These are phyloP conservation scores for Magallana angulata DNA, from an alignment of 1,140 invertebrate species.

Conservation along the genomic window DNA sequence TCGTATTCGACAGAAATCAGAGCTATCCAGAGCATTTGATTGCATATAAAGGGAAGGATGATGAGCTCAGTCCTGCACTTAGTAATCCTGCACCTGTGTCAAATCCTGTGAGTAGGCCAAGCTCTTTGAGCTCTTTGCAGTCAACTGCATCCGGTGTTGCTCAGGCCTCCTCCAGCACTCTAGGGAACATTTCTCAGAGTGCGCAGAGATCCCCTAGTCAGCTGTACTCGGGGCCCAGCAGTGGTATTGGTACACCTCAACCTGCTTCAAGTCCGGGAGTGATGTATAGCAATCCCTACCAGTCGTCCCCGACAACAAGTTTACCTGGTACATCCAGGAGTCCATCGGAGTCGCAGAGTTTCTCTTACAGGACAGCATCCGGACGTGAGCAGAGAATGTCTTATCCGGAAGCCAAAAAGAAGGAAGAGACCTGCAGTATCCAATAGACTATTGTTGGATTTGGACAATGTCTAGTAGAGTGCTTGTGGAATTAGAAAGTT, in stretches of 20 bases:
- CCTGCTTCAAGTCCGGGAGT: not conserved
- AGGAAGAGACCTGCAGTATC: not conserved
- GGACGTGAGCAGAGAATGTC: not conserved
- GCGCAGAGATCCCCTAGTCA: not conserved
- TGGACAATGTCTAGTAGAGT: no score
- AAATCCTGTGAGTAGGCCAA: not conserved
- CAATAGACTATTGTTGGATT: not conserved
- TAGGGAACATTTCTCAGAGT: not conserved
- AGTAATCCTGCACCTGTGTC: not conserved
- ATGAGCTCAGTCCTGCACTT: not conserved
- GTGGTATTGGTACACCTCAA: not conserved
- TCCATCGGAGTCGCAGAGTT: not conserved
- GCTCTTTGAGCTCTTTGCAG: not conserved
- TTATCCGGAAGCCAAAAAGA: not conserved
- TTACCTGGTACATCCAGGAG: not conserved
- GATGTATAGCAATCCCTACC: constrained; percentile 2
- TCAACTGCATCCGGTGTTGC: not conserved
- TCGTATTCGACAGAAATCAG: constrained; percentile 65
- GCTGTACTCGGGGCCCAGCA: not conserved
- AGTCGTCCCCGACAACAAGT: not conserved
- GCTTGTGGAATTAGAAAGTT: no score
- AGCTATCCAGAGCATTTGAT: constrained; percentile 67
- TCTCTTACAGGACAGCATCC: not conserved
- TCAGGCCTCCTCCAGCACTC: not conserved
- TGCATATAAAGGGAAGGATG: constrained; percentile 15